A percentile compares a stretch with the other conserved stretches of the same genome.
These are phyloP conservation scores for Neelides sp. DNA, from an alignment of 1,140 invertebrate genomes.

Conservation along the genomic window DNA sequence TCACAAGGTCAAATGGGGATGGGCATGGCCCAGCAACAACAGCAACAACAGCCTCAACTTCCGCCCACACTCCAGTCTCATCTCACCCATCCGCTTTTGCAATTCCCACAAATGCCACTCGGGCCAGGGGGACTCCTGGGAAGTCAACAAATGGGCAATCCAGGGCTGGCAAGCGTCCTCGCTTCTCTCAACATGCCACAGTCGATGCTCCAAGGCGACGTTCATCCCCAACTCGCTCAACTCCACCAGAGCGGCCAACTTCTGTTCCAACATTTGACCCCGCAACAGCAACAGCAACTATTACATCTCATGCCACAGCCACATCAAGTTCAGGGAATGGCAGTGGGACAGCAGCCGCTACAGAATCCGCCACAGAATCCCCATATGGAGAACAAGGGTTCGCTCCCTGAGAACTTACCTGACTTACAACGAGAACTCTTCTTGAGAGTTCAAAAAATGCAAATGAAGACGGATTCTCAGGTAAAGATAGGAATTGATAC, in stretches of 20 bases:
- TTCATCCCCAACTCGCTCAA: neutral
- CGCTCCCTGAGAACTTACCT: constrained; percentile 44
- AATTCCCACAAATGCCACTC: neutral
- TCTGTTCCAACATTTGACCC: too few species aligned
- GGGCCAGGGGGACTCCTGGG: neutral
- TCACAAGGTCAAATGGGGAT: neutral
- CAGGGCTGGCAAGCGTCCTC: neutral
- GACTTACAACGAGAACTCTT: constrained; percentile 55
- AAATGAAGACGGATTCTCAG: constrained; percentile 42
- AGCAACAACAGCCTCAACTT: constrained; percentile 5
- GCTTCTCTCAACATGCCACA: neutral
- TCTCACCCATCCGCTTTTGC: neutral
- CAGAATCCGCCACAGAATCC: neutral
- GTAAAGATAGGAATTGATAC: constrained; percentile 19
- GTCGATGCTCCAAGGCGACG: neutral
- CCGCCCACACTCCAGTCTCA: neutral
- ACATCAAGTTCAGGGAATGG: neutral
- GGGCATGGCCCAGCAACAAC: neutral
- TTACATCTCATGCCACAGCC: constrained; percentile 4
- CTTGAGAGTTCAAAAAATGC: constrained; percentile 53
- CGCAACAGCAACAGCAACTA: too few species aligned
- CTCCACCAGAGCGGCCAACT: constrained; percentile 1
- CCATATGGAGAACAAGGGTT: neutral
- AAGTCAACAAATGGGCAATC: neutral
- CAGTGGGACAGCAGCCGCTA: neutral